Percentiles rank a stretch among this genome's conserved stretches.
phyloP scores from a whole-genome alignment of 1,140 invertebrate species.

The Aphaenogaster floridana region DNA sequence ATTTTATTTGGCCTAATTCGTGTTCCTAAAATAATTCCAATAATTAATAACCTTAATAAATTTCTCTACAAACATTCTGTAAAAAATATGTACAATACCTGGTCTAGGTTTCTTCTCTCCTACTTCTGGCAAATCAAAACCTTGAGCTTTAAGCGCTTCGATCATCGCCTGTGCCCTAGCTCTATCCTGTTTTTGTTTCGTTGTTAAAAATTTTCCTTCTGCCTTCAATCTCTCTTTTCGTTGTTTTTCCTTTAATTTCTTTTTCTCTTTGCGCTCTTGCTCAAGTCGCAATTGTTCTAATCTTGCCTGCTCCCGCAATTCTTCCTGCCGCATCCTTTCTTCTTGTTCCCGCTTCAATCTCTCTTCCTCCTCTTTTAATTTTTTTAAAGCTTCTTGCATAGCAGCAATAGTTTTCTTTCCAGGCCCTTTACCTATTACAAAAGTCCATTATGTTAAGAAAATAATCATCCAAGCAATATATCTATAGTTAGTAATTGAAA shows the following conservation, averaged over 20 bases:
- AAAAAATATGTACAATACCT: conserved; percentile 78
- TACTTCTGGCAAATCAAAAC: conserved; percentile 90
- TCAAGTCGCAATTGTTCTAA: conserved; percentile 93
- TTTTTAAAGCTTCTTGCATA: conserved; percentile 95
- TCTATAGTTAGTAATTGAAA: conserved; percentile 23
- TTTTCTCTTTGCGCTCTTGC: conserved; percentile 95
- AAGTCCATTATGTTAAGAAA: conserved; percentile 59
- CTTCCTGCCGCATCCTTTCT: conserved; percentile 91
- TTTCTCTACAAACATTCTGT: background rate
- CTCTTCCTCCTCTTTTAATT: conserved; percentile 96
- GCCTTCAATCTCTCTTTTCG: conserved; percentile 96
- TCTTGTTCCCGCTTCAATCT: conserved; percentile 92
- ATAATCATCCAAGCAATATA: conserved; percentile 30
- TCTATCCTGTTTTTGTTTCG: conserved; percentile 96
- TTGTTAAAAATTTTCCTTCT: conserved; percentile 97
- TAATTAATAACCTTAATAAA: conserved; percentile 10
- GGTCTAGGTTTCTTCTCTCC: conserved; percentile 91
- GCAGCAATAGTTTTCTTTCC: conserved; percentile 93
- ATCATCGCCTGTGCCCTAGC: conserved; percentile 95
- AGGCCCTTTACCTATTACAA: conserved; percentile 88
- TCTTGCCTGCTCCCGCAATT: conserved; percentile 91
- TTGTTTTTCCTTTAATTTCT: conserved; percentile 98
- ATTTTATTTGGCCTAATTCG: conserved; percentile 91
- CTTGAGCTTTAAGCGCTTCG: conserved; percentile 95
- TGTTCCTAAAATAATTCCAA: conserved; percentile 86